Percentiles rank a stretch among this genome's conserved stretches.
Evolutionary conservation across 2,113 vertebrate genomes (phyloP).

Genomic region (Datnioides undecimradiatus): DNA sequence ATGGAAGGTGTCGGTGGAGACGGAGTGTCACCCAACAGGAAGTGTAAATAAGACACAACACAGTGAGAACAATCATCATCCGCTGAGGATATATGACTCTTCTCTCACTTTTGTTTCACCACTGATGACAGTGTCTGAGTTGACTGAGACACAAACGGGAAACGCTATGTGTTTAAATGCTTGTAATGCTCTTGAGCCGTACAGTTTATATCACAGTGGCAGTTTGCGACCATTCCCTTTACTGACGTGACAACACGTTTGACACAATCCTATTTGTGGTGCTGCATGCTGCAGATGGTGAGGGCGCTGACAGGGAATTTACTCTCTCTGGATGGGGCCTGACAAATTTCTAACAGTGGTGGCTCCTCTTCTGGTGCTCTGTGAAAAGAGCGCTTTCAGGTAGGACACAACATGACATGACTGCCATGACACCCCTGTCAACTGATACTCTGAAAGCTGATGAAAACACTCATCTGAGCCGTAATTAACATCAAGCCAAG

Average conservation of each 20-base stretch:
- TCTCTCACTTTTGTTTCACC: not conserved
- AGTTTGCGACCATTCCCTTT: slow-evolving; percentile 8
- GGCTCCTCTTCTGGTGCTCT: slow-evolving; percentile 25
- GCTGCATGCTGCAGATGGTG: slow-evolving; percentile 24
- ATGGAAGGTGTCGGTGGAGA: slow-evolving; percentile 49
- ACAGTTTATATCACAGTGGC: not conserved
- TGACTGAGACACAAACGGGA: not conserved
- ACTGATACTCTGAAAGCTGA: slow-evolving; percentile 40
- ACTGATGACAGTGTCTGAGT: not conserved
- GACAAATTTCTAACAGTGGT: slow-evolving; percentile 39
- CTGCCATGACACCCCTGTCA: slow-evolving; percentile 29
- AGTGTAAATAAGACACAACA: slow-evolving; percentile 61
- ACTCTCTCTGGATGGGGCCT: slow-evolving; percentile 18
- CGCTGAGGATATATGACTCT: not conserved
- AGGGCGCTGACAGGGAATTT: not conserved
- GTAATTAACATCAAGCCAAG: slow-evolving; percentile 52
- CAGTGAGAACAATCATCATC: slow-evolving; percentile 36
- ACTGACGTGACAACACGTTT: slow-evolving; percentile 22
- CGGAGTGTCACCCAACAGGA: slow-evolving; percentile 39
- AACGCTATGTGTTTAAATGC: not conserved
- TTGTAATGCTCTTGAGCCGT: not conserved
- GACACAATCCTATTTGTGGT: slow-evolving; percentile 42
- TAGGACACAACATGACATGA: slow-evolving; percentile 21
- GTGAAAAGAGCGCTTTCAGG: slow-evolving; percentile 35
- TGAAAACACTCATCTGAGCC: slow-evolving; percentile 54